Evolutionary conservation across 2,888 invertebrate genomes (phyloP), one percentile per base, ranked within the genome.

Genomic region (Drosophila diplacantha): DNA sequence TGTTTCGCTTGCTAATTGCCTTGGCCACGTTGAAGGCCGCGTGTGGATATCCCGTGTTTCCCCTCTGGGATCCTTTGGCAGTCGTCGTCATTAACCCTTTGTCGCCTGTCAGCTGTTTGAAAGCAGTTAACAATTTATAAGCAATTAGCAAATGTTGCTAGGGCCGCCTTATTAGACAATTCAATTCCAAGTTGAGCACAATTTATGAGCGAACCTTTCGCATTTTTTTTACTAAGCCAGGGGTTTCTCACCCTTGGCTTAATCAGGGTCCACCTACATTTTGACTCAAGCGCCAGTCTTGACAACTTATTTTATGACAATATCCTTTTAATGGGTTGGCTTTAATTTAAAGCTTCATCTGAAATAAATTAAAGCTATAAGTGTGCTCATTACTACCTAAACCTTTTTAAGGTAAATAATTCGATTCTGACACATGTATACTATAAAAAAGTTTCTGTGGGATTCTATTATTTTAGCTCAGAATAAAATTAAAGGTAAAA

Each of bases 1-100:
- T 77, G 77, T 75, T 77, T 75, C 77, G 75, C 57, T 51, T 73
- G 60, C 64, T 81, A 81, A 81, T 77, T 73, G 73, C 61, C 57
- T 31, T 26, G 46, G 26, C 39, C 35, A 35, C 26, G 31, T 24
- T 43, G 47, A 39, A 20, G 64, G 64, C 20, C 29, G 29, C 37
- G 31, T 50, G 46, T 39, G 63, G 31, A 62, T 46, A 46, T 22
- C 22, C 22, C 12, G n/a, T 29, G 16, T n/a, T 32, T 26, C 24
- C 26, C 49, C 24, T n/a, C 37, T 18, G 43, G 44, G 57, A 39
- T 26, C 20, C 26, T 18, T 31, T 31, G 44, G 29, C 22, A 26
- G 35, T 35, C 58, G 49, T 41, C 47, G 62, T 73, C 81, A 72
- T 79, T 77, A 75, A 79, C 71, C 77, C 70, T 56, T 74, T 81